Base-by-base conservation (phyloP, 2,888 invertebrate species). In the Quadriops clusia region DNA sequence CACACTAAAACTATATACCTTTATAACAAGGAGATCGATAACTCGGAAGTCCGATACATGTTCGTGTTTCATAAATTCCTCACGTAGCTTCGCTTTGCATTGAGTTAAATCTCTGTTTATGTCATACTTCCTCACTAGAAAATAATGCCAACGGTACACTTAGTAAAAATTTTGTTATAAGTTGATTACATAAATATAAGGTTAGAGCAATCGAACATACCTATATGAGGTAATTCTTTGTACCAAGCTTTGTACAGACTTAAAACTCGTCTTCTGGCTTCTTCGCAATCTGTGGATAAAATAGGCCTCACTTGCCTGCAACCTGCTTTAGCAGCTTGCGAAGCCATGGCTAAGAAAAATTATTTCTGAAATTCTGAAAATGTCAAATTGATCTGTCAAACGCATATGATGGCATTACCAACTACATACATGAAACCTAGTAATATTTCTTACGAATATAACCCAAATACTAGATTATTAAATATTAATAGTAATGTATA, bases 201-300 rank as follows among this genome's bases (percentile, higher is more conserved):
- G 46, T 46, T 46, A 44, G 24, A 17, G 39, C 68, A n/a, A n/a
- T n/a, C n/a, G n/a, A n/a, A n/a, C 75, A 67, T 67, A 90, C 93
- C 76, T 51, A 91, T 70, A 56, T 78, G 79, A 5, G 93, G 93
- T 37, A 91, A 69, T 62, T 91, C 87, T 42, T 93, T 77, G 61
- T 83, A 87, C 91, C 94, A 95, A 33, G 90, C 81, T 65, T 83
- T 89, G 61, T 94, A 95, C 32, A 95, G 68, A 58, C 76, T 84
- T 5, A 93, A 54, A 2, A 86, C 93, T 57, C 91, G 72, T 52
- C 71, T 70, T 46, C 74, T 75, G 2, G 93, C 90, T 58, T 94
- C 91, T 3, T 61, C 66, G 23, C 63, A 65, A 55, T 78, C 77
- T 30, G 78, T 48, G 1, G 94, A 94, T 40, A 94, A 67, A 48